These are phyloP conservation scores for Alectura lathami DNA, from an alignment of 2,113 vertebrate genomes.

Conservation along the genomic window DNA sequence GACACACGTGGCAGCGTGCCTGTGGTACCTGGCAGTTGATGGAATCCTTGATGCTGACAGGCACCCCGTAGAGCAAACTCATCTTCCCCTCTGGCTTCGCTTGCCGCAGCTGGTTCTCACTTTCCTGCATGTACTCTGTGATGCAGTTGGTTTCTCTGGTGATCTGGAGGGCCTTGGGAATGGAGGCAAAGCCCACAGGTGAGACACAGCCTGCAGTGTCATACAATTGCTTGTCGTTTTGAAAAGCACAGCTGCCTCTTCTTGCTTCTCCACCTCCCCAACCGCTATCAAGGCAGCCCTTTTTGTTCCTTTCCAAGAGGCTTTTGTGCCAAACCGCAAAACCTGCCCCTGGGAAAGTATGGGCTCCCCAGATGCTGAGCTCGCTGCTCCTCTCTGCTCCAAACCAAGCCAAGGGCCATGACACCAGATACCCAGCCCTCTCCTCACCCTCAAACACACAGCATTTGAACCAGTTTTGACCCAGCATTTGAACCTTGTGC, in stretches of 20 bases:
- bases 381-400: not conserved
- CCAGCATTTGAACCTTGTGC: not conserved
- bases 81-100: constrained; percentile 42
- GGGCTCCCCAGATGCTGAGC: not conserved
- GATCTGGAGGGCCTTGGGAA: constrained; percentile 75
- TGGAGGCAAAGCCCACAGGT: not conserved
- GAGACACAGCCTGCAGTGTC: rapidly evolving
- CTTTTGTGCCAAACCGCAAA: not conserved
- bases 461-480: not conserved
- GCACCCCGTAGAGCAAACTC: constrained; percentile 72
- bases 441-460: not conserved
- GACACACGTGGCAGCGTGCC: rapidly evolving
- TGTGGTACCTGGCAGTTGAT: constrained; percentile 74
- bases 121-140: constrained; percentile 78
- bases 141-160: constrained; percentile 82
- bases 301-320: not conserved
- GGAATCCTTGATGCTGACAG: constrained; percentile 87
- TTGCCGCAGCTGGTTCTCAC: constrained; percentile 70
- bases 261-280: not conserved
- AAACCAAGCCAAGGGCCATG: not conserved
- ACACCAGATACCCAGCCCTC: not conserved
- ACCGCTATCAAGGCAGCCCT: not conserved
- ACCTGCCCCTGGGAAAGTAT: not conserved
- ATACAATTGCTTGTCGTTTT: not conserved
- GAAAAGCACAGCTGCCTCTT: not conserved